A percentile compares a stretch with the other conserved stretches of the same genome.
Conservation (phyloP, 1,140 invertebrate genomes). For the Metopolophium dirhodum region DNA sequence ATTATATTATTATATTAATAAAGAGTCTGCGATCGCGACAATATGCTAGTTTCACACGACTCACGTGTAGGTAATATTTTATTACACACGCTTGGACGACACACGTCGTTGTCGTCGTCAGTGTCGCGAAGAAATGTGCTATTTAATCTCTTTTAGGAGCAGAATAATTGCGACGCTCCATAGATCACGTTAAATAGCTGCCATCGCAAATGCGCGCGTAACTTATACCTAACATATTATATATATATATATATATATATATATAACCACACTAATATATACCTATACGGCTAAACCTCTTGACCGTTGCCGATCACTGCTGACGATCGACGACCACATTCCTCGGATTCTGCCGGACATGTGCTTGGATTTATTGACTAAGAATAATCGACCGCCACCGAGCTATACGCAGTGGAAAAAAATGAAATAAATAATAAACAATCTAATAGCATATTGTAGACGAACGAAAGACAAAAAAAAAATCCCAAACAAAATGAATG, state of each 20-base stretch:
- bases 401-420: background rate
- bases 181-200: constrained; percentile 6
- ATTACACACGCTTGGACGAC: background rate
- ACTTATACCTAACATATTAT: background rate
- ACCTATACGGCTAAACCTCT: constrained; percentile 7
- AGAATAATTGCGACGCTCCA: constrained; percentile 11
- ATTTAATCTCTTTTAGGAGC: constrained; percentile 23
- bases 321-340: constrained; percentile 37
- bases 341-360: background rate
- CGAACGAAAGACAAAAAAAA: background rate
- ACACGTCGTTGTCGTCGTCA: background rate
- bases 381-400: background rate
- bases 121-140: background rate
- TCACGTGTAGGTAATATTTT: background rate
- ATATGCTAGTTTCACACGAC: background rate
- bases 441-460: background rate
- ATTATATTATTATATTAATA: background rate
- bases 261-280: background rate
- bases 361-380: constrained; percentile 26
- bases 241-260: constrained; percentile 19
- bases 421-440: background rate
- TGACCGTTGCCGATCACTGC: background rate
- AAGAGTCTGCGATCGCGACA: background rate
- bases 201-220: background rate
- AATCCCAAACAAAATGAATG: background rate